A percentile compares a stretch with the other conserved stretches of the same genome.
Conservation (phyloP, 2,113 vertebrate genomes). For the Gulo gulo region DNA sequence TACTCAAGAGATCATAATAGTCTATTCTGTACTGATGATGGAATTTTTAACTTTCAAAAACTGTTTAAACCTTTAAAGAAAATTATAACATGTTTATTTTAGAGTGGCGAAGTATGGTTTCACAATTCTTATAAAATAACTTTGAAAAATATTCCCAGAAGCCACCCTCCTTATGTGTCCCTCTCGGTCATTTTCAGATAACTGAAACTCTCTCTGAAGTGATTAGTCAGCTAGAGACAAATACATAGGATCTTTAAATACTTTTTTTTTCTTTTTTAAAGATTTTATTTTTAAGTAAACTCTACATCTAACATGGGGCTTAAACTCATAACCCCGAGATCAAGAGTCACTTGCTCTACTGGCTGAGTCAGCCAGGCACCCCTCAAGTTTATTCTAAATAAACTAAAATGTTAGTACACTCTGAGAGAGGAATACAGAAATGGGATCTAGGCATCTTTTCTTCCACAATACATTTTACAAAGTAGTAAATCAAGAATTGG, state of each 20-base stretch:
- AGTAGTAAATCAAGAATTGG: neutral
- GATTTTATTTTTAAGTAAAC: neutral
- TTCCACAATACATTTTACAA: neutral
- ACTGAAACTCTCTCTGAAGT: neutral
- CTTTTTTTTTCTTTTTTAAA: neutral
- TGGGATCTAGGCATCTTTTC: neutral
- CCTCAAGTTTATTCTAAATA: neutral
- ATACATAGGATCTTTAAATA: neutral
- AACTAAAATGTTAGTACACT: neutral
- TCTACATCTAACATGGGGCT: neutral
- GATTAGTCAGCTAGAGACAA: neutral
- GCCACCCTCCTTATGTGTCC: accelerated
- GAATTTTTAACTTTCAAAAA: neutral
- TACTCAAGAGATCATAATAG: accelerated
- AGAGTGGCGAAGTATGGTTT: neutral
- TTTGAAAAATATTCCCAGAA: neutral
- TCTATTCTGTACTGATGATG: neutral
- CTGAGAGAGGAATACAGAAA: neutral
- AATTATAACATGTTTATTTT: neutral
- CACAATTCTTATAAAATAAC: neutral
- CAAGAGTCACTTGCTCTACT: neutral
- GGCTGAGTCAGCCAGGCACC: neutral
- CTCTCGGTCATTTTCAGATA: neutral
- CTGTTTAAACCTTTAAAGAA: neutral
- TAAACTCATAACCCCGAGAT: neutral